Conservation (phyloP, 2,113 vertebrate genomes). For the Halichoerus grypus region DNA sequence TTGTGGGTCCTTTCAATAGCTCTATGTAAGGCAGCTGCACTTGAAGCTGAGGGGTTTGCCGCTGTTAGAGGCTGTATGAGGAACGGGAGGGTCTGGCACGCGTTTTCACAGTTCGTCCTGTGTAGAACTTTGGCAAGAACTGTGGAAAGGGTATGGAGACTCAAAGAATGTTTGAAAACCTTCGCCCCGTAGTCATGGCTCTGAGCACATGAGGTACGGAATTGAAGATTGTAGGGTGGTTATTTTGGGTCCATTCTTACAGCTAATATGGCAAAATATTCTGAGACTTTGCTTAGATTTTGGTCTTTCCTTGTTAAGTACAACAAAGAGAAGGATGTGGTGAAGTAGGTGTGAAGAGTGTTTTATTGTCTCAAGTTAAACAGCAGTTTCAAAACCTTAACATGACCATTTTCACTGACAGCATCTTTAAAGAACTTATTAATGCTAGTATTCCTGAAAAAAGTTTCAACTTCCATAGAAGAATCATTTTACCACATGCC, state of each 20-base stretch:
- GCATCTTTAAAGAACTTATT: conserved; percentile 30
- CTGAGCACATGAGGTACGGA: conserved; percentile 70
- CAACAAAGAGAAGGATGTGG: background rate
- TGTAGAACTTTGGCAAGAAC: conserved; percentile 85
- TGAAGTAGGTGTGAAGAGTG: background rate
- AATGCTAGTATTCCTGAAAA: background rate
- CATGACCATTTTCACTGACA: background rate
- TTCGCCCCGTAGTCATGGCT: conserved; percentile 83
- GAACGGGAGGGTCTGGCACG: conserved; percentile 84
- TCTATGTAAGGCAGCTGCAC: conserved; percentile 82
- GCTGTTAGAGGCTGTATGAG: conserved; percentile 85
- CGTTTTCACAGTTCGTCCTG: conserved; percentile 85
- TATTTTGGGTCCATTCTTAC: conserved; percentile 68
- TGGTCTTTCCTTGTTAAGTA: conserved; percentile 66
- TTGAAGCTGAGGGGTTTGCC: conserved; percentile 85
- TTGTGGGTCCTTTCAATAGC: conserved; percentile 81
- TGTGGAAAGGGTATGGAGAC: conserved; percentile 83
- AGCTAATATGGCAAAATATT: conserved; percentile 68
- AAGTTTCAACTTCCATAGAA: background rate
- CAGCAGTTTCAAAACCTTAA: conserved; percentile 24
- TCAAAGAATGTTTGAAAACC: conserved; percentile 82
- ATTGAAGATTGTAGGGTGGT: conserved; percentile 49
- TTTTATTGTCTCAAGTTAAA: conserved; percentile 49
- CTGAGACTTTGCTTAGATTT: conserved; percentile 58
- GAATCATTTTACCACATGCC: background rate